Evolutionary conservation across 2,797 vertebrate species (phyloP).

Genomic region (Acropternis orthonyx): DNA sequence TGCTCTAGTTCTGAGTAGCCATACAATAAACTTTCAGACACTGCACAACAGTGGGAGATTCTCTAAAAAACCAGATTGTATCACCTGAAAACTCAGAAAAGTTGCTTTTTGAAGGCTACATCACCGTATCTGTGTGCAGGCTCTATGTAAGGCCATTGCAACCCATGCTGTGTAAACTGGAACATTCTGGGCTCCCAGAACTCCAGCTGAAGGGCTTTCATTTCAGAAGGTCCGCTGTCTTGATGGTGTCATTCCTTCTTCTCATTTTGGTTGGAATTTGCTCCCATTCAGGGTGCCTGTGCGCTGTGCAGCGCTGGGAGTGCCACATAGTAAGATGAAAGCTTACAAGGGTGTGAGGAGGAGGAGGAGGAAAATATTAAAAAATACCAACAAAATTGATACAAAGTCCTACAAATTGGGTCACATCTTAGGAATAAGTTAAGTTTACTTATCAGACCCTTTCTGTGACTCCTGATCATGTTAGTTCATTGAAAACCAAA

Average conservation of each 20-base stretch:
- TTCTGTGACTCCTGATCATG: neutral
- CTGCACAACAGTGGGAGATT: neutral
- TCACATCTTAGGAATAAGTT: neutral
- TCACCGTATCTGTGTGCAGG: fast-evolving
- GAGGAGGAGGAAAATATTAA: neutral
- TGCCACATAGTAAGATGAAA: neutral
- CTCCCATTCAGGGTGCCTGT: neutral
- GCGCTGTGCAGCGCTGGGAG: neutral
- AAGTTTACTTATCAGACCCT: neutral
- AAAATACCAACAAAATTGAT: neutral
- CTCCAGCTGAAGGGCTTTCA: neutral
- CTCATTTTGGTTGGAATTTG: neutral
- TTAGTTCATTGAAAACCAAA: neutral
- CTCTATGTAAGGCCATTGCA: neutral
- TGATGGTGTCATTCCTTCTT: neutral
- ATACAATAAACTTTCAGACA: neutral
- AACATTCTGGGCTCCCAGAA: neutral
- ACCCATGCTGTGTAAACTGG: neutral
- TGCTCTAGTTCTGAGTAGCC: neutral
- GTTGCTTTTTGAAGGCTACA: neutral
- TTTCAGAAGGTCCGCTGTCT: neutral
- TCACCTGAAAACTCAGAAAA: neutral
- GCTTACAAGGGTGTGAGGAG: neutral
- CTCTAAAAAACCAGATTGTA: neutral
- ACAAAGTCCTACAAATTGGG: neutral